Conservation (phyloP, 53 echinoderm and acorn worm species). For the Arbacia lixula region DNA sequence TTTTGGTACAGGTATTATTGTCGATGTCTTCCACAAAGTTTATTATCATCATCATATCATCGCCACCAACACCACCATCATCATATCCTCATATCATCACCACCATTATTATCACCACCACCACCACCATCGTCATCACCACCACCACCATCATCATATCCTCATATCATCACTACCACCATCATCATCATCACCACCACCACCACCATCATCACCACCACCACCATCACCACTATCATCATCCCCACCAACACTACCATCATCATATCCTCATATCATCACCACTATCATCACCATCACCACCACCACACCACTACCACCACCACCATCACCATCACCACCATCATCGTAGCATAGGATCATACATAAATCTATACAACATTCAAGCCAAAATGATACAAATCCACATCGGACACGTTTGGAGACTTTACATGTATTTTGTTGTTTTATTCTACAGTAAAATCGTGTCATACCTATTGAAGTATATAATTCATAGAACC, state of each 20-base stretch:
- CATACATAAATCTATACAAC: neutral
- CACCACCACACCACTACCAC: neutral
- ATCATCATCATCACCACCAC: conserved; percentile 18
- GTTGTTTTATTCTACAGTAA: conserved; percentile 50
- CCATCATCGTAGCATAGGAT: neutral
- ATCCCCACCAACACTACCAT: neutral
- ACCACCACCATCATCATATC: neutral
- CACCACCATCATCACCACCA: conserved; percentile 20
- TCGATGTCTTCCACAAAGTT: no score
- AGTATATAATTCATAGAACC: conserved; percentile 42
- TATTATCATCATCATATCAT: no score
- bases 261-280: conserved; percentile 48
- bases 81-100: neutral
- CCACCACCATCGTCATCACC: neutral
- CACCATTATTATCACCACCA: conserved; percentile 13
- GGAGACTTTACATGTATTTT: conserved; percentile 40
- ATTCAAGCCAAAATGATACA: neutral
- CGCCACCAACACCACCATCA: no score
- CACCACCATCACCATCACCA: conserved; percentile 1
- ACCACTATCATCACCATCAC: conserved; percentile 34
- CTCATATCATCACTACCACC: neutral
- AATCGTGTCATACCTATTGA: conserved; percentile 43
- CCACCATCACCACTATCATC: conserved; percentile 1
- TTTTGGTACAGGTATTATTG: no score
- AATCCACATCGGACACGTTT: neutral